A percentile compares a stretch with the other conserved stretches of the same genome.
Evolutionary conservation across 2,888 invertebrate species (phyloP).

Genomic region (Glyphotaelius pellucidus): DNA sequence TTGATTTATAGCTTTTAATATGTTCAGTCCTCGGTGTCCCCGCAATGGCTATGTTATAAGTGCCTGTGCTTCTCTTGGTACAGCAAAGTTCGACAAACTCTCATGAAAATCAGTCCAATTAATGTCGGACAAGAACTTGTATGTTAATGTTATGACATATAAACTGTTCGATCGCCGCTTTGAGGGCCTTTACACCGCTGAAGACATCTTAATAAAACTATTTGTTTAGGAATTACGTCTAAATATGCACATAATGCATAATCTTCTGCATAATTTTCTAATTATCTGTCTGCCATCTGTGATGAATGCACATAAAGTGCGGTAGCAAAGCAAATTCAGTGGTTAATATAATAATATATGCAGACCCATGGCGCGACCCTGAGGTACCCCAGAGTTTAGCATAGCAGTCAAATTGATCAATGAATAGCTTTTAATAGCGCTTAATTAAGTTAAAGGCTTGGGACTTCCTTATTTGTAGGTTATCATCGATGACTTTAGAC

Average conservation of each 20-base stretch:
- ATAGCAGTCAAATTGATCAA: background rate
- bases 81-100: background rate
- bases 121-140: background rate
- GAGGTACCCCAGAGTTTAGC: background rate
- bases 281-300: conserved; percentile 28
- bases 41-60: background rate
- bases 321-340: background rate
- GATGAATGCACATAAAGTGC: conserved; percentile 7
- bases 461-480: background rate
- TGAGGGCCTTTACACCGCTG: background rate
- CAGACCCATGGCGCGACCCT: background rate
- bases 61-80: background rate
- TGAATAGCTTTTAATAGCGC: background rate
- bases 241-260: conserved; percentile 7
- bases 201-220: conserved; percentile 26
- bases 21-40: background rate
- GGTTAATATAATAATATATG: background rate
- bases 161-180: background rate
- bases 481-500: background rate
- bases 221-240: background rate
- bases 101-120: conserved; percentile 2
- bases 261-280: conserved; percentile 6
- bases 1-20: background rate
- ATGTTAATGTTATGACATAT: conserved; percentile 2
- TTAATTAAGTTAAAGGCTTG: background rate